Conservation (phyloP, 2,113 vertebrate species). For the Cyprinodon tularosa region DNA sequence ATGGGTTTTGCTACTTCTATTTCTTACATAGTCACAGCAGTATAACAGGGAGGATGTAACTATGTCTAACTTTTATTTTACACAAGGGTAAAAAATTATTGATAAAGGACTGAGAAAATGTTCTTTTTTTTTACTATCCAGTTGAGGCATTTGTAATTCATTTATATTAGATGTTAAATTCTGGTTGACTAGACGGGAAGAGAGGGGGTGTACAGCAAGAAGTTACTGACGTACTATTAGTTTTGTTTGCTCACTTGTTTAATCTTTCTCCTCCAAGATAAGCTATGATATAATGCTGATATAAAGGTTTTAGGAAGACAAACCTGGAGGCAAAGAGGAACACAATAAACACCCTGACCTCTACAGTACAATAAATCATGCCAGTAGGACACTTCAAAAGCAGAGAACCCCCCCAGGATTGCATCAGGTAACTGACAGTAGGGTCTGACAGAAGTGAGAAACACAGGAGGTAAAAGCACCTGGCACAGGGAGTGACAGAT, state of each 20-base stretch:
- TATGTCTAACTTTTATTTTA: constrained; percentile 22
- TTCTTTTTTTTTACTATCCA: constrained; percentile 1
- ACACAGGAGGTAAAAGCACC: not conserved
- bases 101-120: not conserved
- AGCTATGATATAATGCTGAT: not conserved
- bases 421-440: not conserved
- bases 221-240: not conserved
- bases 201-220: not conserved
- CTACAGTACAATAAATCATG: not conserved
- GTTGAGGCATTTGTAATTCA: constrained; percentile 10
- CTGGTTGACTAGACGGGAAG: not conserved
- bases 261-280: not conserved
- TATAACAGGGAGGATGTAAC: constrained; percentile 1
- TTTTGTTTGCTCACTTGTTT: not conserved
- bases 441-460: not conserved
- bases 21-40: not conserved
- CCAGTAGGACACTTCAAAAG: too few species aligned
- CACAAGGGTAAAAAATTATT: constrained; percentile 15
- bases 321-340: not conserved
- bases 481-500: not conserved
- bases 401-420: not conserved
- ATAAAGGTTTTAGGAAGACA: too few species aligned
- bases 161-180: not conserved
- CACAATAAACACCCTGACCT: not conserved
- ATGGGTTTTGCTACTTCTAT: constrained; percentile 29